Conservation (phyloP, 2,797 vertebrate species). For the Telmatherina bonti region DNA sequence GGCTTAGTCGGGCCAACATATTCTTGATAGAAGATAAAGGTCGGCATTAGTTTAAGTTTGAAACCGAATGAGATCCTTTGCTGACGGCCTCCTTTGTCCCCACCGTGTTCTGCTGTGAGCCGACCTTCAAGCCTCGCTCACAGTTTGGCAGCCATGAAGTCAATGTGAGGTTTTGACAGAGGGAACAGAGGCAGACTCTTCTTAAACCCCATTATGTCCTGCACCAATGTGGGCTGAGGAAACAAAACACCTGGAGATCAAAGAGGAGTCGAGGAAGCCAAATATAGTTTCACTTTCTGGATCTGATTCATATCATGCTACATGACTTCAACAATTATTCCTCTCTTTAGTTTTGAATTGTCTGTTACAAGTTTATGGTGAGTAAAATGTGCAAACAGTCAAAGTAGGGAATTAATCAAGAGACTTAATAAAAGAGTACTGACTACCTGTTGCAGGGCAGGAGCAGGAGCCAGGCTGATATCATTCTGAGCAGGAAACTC, state of each 20-base stretch:
- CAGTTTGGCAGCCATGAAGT: conserved; percentile 98
- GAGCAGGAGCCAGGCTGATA: conserved; percentile 93
- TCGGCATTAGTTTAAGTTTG: background rate
- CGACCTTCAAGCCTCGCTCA: conserved; percentile 82
- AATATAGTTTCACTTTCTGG: background rate
- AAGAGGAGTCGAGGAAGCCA: conserved; percentile 33
- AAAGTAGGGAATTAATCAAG: background rate
- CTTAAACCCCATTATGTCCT: conserved; percentile 97
- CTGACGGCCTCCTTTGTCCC: conserved; percentile 71
- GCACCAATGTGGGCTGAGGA: conserved; percentile 90
- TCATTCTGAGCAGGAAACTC: conserved; percentile 98
- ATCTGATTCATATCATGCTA: no score
- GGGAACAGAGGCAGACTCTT: conserved; percentile 96
- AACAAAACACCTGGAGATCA: no score
- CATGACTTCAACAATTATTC: background rate
- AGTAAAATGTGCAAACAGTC: no score
- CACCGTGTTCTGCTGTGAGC: conserved; percentile 76
- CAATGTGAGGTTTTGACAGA: conserved; percentile 94
- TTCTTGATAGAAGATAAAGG: conserved; percentile 15
- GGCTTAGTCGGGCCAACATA: conserved; percentile 49
- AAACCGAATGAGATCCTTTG: background rate
- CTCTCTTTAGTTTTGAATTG: no score
- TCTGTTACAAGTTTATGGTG: no score
- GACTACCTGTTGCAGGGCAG: conserved; percentile 93
- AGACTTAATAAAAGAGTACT: background rate